Percentiles rank a stretch among this genome's conserved stretches.
These are phyloP conservation scores for Rhopalosiphum nymphaeae DNA, from an alignment of 2,888 invertebrate species.

Conservation along the genomic window DNA sequence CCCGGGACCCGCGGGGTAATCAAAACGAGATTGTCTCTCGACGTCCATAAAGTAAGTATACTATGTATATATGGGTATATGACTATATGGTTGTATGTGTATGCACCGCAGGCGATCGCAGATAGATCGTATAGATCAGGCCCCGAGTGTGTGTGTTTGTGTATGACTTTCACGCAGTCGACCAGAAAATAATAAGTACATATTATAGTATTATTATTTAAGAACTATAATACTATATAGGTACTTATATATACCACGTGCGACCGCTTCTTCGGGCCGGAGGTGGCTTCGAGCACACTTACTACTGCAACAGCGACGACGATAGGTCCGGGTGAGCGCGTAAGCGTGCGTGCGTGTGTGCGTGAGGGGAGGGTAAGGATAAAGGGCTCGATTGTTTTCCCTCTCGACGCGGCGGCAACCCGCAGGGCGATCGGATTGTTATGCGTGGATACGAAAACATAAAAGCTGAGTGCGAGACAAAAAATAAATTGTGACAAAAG, in stretches of 20 bases:
- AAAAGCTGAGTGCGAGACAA: neutral
- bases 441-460: neutral
- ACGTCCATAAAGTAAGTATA: neutral
- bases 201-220: neutral
- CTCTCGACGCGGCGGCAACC: constrained; percentile 3
- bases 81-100: neutral
- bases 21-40: constrained; percentile 45
- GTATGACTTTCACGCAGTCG: constrained; percentile 26
- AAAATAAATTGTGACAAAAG: neutral
- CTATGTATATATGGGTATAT: neutral
- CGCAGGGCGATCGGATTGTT: neutral
- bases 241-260: neutral
- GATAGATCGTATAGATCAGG: neutral
- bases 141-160: neutral
- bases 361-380: neutral
- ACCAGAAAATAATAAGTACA: neutral
- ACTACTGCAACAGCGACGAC: neutral
- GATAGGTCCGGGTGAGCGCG: neutral
- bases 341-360: neutral
- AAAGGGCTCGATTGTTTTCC: constrained; percentile 35
- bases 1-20: constrained; percentile 34
- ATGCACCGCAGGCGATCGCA: constrained; percentile 9
- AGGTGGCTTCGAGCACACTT: neutral
- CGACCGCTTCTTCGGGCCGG: neutral
- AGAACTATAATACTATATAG: neutral